These are phyloP conservation scores for Noctua comes DNA, from an alignment of 2,888 invertebrate genomes.

Conservation along the genomic window DNA sequence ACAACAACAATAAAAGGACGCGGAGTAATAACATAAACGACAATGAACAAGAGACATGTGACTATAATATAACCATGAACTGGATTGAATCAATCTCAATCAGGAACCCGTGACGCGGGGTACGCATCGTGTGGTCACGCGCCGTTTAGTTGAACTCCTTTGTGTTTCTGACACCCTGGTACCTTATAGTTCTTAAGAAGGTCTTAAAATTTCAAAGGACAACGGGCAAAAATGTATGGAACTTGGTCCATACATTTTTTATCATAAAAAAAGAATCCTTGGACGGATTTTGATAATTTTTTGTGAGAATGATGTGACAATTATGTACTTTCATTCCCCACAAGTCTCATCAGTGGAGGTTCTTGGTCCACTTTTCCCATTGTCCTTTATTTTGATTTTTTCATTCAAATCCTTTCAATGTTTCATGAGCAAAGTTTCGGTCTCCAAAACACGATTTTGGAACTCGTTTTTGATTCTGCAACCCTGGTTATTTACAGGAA, in stretches of 20 bases:
- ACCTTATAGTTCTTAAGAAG: too few relatives aligned
- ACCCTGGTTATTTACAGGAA: not conserved
- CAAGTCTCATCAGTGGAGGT: too few relatives aligned
- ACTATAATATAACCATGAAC: slow-evolving; percentile 55
- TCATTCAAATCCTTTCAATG: not conserved
- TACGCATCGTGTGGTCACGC: slow-evolving; percentile 39
- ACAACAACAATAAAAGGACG: slow-evolving; percentile 21
- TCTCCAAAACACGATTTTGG: not conserved
- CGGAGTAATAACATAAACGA: slow-evolving; percentile 44
- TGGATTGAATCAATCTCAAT: slow-evolving; percentile 66
- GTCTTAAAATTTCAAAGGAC: too few relatives aligned
- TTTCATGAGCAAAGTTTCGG: not conserved
- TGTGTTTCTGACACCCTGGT: slow-evolving; percentile 46
- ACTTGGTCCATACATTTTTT: too few relatives aligned
- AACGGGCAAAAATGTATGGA: too few relatives aligned
- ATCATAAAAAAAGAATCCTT: too few relatives aligned
- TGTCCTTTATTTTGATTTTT: not conserved
- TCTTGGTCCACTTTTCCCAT: too few relatives aligned
- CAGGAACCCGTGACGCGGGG: slow-evolving; percentile 46
- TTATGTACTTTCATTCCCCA: too few relatives aligned
- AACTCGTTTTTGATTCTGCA: not conserved
- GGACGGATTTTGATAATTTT: too few relatives aligned
- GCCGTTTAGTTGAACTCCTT: slow-evolving; percentile 45
- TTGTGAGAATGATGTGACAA: too few relatives aligned
- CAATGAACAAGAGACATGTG: slow-evolving; percentile 52